phyloP scores from a whole-genome alignment of 2,888 invertebrate species.

The Sialis fuliginosa region DNA sequence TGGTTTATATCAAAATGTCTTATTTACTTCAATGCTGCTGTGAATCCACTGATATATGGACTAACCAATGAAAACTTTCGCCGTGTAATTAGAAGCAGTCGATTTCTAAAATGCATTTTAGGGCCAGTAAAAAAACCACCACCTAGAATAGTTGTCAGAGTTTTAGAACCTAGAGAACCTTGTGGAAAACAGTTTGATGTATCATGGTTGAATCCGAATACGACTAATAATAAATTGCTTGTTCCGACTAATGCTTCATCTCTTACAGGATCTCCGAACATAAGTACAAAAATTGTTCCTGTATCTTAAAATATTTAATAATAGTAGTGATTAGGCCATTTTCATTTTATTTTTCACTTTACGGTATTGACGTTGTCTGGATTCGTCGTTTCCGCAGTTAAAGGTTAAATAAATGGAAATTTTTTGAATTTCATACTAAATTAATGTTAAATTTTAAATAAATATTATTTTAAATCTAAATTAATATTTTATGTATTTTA shows the following conservation, averaged over 20 bases:
- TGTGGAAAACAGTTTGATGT: too few species aligned
- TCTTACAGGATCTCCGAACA: neutral
- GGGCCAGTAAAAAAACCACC: conserved; percentile 5
- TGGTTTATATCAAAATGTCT: conserved; percentile 54
- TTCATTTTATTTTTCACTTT: too few species aligned
- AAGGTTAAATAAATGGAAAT: too few species aligned
- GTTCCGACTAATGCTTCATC: neutral
- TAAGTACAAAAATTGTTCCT: neutral
- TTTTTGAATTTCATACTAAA: too few species aligned
- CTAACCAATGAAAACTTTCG: conserved; percentile 52
- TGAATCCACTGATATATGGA: conserved; percentile 64
- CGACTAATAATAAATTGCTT: too few species aligned
- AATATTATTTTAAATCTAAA: neutral
- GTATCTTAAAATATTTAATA: neutral
- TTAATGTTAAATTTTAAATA: neutral
- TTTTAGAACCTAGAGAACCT: conserved; percentile 4
- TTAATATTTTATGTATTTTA: neutral
- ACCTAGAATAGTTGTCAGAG: conserved; percentile 5
- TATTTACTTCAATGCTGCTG: conserved; percentile 51
- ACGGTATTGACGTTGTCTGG: too few species aligned
- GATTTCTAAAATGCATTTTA: conserved; percentile 28
- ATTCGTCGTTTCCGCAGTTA: too few species aligned
- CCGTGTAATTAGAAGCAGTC: conserved; percentile 41
- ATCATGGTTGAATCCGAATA: too few species aligned
- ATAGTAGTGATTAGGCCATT: too few species aligned